Base-by-base conservation (phyloP, 2,888 invertebrate species). In the Xylophagus ater region DNA sequence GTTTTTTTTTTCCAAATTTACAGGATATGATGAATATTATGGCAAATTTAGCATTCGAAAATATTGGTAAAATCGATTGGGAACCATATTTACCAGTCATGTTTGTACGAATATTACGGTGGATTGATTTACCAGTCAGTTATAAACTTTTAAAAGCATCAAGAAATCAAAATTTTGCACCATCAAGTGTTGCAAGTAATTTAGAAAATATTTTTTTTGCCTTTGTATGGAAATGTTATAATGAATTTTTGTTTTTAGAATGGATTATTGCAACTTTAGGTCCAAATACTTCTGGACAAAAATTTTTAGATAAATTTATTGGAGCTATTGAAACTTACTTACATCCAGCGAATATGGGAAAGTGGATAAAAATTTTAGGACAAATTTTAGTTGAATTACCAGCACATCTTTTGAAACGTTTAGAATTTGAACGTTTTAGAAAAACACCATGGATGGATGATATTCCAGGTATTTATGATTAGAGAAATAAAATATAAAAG, bases 11-110 rank as follows among this genome's bases (percentile, higher is more conserved):
- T 45, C 50, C 4, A 19, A 9, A 20, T 65, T 32, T 65, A 24
- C 61, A 82, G 81, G 73, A 76, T 44, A 66, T 85, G 53, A 73
- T 87, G 63, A 71, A 72, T 53, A 64, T 92, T 31, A 78, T 92
- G 60, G 71, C 86, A 0, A 72, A 78, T 31, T 63, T 87, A 31
- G 81, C 86, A 0, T 69, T 71, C 49, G 68, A 73, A 49, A 86
- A 81, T 59, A 79, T 85, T 37, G 90, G 92, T 1, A 76, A 78
- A 37, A 77, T 93, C 29, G 78, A 94, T 59, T 94, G 92, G 92
- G 77, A 80, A 44, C 84, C 85, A 0, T 73, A 88, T 55, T 72
- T 88, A 36, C 79, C 88, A 1, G 65, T 75, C 39, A 80, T 86
- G 74, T 85, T 82, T 54, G 74, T 75, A 9, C 69, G 78, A 58